phyloP scores from a whole-genome alignment of 2,888 invertebrate genomes.

The Tetranychus piercei region DNA sequence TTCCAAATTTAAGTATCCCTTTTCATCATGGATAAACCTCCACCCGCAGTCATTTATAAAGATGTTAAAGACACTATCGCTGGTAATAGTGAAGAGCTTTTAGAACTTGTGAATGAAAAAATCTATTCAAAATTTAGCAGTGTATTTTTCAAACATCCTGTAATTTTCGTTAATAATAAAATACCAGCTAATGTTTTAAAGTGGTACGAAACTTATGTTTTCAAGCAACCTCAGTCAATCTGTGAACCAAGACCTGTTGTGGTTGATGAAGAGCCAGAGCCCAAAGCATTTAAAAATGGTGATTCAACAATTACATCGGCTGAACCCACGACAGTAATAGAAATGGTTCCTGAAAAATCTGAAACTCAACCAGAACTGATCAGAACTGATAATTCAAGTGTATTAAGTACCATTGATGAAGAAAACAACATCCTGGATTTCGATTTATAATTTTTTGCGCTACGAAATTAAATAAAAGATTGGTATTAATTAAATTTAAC shows the following conservation, averaged over 20 bases:
- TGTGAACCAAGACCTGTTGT: not conserved
- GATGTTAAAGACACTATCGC: not conserved
- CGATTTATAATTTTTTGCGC: too few species aligned
- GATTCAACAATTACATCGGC: not conserved
- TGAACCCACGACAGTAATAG: not conserved
- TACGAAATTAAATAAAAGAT: too few species aligned
- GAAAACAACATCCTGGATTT: too few species aligned
- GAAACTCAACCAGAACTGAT: too few species aligned
- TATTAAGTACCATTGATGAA: too few species aligned
- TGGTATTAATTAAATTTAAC: not conserved
- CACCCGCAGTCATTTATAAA: not conserved
- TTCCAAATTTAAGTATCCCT: too few species aligned
- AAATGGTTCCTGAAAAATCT: too few species aligned
- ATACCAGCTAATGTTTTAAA: not conserved
- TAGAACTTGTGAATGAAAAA: not conserved
- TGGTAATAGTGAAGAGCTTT: not conserved
- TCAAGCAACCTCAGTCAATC: not conserved
- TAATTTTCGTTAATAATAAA: not conserved
- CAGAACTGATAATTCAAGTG: too few species aligned
- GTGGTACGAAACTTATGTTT: not conserved
- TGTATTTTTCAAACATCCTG: not conserved
- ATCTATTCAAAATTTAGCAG: not conserved
- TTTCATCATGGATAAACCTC: not conserved
- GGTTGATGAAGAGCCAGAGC: not conserved
- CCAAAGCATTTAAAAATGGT: not conserved